A percentile compares a stretch with the other conserved stretches of the same genome.
These are phyloP conservation scores for Drosophila barbarae DNA, from an alignment of 2,888 invertebrate species.

Conservation along the genomic window DNA sequence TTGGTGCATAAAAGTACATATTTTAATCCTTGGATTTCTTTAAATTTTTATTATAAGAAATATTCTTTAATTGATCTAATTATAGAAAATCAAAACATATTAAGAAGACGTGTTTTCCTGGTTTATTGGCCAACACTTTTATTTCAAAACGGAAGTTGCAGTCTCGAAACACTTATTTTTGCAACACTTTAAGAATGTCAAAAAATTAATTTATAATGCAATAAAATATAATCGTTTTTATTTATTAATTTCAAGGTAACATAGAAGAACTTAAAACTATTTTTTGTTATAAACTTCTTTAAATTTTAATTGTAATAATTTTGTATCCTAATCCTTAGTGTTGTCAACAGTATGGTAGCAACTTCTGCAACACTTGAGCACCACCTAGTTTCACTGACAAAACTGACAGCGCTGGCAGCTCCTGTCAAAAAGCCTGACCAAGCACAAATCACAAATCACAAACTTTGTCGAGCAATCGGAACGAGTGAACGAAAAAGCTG, in stretches of 20 bases:
- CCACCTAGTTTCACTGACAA: constrained; percentile 7
- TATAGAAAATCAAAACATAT: no score
- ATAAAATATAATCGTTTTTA: background rate
- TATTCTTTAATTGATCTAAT: no score
- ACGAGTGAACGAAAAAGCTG: constrained; percentile 9
- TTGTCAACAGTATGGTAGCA: no score
- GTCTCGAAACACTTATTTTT: no score
- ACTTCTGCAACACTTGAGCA: background rate
- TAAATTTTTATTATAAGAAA: no score
- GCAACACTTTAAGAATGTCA: no score
- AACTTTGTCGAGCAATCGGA: constrained; percentile 21
- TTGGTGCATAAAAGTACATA: background rate
- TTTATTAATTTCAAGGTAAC: background rate
- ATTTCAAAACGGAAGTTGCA: no score
- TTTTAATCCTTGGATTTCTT: no score
- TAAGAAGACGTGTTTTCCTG: no score
- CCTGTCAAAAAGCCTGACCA: constrained; percentile 27
- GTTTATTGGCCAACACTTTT: no score
- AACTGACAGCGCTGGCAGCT: constrained; percentile 6
- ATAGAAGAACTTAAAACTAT: background rate
- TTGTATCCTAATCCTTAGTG: no score
- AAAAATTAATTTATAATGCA: background rate
- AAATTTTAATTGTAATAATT: background rate
- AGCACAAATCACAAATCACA: constrained; percentile 26
- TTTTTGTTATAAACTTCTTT: background rate